Evolutionary conservation across 2,888 invertebrate species (phyloP).

Genomic region (Clitarchus hookeri): DNA sequence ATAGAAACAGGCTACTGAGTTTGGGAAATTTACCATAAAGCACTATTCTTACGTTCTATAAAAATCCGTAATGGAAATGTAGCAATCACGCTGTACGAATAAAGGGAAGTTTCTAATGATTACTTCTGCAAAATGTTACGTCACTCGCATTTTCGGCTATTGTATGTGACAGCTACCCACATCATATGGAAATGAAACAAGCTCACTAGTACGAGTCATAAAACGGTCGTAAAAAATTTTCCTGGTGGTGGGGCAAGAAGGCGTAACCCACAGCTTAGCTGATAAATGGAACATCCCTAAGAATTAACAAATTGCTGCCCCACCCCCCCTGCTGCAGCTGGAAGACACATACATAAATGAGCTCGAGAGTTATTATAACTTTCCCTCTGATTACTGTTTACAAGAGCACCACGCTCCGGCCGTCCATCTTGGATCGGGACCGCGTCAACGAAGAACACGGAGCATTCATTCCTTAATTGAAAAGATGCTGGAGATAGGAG

Average conservation of each 20-base stretch:
- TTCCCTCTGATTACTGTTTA: slow-evolving; percentile 14
- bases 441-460: not conserved
- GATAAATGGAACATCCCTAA: not conserved
- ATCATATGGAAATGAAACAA: too few relatives aligned
- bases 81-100: too few relatives aligned
- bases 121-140: too few relatives aligned
- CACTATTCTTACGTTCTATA: too few relatives aligned
- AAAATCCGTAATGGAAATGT: too few relatives aligned
- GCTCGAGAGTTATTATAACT: not conserved
- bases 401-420: not conserved
- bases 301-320: not conserved
- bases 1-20: too few relatives aligned
- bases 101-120: too few relatives aligned
- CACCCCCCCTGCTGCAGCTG: not conserved
- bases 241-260: not conserved
- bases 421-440: not conserved
- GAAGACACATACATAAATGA: slow-evolving; percentile 4
- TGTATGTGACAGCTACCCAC: too few relatives aligned
- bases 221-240: too few relatives aligned
- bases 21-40: too few relatives aligned
- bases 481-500: not conserved
- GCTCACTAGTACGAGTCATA: too few relatives aligned
- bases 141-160: too few relatives aligned
- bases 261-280: not conserved
- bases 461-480: not conserved